Evolutionary conservation across 2,113 vertebrate species (phyloP).

Genomic region (Pseudorhombus dupliciocellatus): DNA sequence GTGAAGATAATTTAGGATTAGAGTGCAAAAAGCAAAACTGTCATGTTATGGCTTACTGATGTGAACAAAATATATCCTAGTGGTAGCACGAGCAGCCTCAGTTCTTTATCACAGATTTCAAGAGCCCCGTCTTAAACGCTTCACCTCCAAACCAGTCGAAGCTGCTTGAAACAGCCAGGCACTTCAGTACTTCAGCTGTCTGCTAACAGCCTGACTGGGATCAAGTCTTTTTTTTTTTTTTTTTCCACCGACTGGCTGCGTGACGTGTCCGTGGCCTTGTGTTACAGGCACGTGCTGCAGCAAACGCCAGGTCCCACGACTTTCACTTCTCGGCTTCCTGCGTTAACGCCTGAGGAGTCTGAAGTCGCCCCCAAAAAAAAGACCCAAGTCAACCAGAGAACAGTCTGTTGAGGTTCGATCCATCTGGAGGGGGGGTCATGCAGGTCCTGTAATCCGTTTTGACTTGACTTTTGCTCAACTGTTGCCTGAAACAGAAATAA

Average conservation of each 20-base stretch:
- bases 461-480: background rate
- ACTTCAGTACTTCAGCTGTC: slow-evolving; percentile 68
- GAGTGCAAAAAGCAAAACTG: slow-evolving; percentile 70
- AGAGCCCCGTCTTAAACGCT: slow-evolving; percentile 36
- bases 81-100: slow-evolving; percentile 39
- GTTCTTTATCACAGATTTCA: slow-evolving; percentile 56
- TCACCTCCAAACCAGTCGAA: slow-evolving; percentile 32
- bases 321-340: background rate
- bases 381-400: slow-evolving; percentile 5
- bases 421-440: background rate
- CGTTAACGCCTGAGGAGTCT: background rate
- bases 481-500: slow-evolving; percentile 40
- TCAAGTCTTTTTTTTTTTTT: slow-evolving; percentile 17
- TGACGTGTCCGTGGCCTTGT: background rate
- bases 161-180: slow-evolving; percentile 66
- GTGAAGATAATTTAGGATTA: slow-evolving; percentile 27
- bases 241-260: slow-evolving; percentile 3
- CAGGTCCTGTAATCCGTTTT: background rate
- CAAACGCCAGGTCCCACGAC: background rate
- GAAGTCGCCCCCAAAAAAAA: background rate
- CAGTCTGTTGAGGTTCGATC: slow-evolving; percentile 13
- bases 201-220: slow-evolving; percentile 26
- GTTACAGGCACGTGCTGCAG: slow-evolving; percentile 25
- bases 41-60: slow-evolving; percentile 72
- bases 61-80: slow-evolving; percentile 47